Evolutionary conservation across 1,140 invertebrate genomes (phyloP), one percentile per base, ranked within the genome.

Genomic region (Hylaeus anthracinus): DNA sequence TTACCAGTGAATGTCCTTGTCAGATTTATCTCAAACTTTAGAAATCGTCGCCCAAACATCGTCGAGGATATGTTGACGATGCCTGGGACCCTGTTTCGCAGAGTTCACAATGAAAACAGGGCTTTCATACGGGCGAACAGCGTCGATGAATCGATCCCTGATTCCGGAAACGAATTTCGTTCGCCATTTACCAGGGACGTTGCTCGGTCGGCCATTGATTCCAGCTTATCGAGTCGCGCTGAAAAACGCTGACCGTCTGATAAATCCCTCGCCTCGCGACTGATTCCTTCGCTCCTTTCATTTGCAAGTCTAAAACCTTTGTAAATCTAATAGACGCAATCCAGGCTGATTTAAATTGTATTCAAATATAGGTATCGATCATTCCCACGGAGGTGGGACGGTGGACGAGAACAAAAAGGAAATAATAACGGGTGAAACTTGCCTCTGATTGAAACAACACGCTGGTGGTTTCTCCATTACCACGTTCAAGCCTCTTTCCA

Each of bases 251-350:
- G 72, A 79, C 75, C 37, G 45, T 61, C 67, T 76, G 72, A 79
- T 72, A 86, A 86, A 82, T 80, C 58, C 14, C 45, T 60, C 72
- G 15, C 37, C n/a, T 15, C n/a, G 39, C 53, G n/a, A 3, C 39
- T 43, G n/a, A 2, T 67, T 45, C 70, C 79, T 79, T 56, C 15
- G 4, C 5, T 15, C 14, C 55, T 65, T 72, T 74, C 70, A 83
- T 85, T 66, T 66, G 55, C 74, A 79, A 85, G 75, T 82, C 69
- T 76, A 56, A 85, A 76, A 83, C 77, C 66, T 64, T 56, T 73
- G 77, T 56, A 65, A 72, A 79, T 72, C 61, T 72, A 79, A 79
- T 73, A 65, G 77, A 64, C 60, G 67, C 75, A 15, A 61, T 58
- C 41, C 65, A 6, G 14, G 15, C 3, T 41, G 53, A 75, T 66